Evolutionary conservation across 2,888 invertebrate species (phyloP).

Genomic region (Morinoia aosen): DNA sequence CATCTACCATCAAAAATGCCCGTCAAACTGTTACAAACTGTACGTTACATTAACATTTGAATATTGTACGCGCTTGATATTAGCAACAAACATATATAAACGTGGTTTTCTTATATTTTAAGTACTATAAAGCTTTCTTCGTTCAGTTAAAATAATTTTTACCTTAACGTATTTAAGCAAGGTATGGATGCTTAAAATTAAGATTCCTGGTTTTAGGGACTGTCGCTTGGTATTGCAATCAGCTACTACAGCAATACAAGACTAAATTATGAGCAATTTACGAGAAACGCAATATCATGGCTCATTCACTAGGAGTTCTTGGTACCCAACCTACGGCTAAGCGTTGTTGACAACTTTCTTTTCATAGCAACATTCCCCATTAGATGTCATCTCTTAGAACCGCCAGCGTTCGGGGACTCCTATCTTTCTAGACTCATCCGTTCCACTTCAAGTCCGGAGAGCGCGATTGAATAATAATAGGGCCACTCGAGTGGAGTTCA

Average conservation of each 20-base stretch:
- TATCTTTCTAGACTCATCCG: no score
- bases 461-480: constrained; percentile 38
- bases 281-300: neutral
- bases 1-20: neutral
- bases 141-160: neutral
- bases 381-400: neutral
- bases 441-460: neutral
- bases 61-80: neutral
- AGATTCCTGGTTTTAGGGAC: neutral
- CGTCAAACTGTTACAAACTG: neutral
- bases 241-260: neutral
- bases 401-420: neutral
- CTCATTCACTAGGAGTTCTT: neutral
- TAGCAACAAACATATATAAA: neutral
- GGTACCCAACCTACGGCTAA: neutral
- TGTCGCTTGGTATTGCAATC: neutral
- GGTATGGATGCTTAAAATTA: neutral
- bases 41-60: neutral
- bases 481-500: constrained; percentile 1
- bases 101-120: neutral
- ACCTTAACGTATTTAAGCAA: neutral
- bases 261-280: neutral
- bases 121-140: neutral
- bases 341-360: neutral
- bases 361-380: neutral